These are phyloP conservation scores for Labeo calbasu DNA, from an alignment of 2,797 vertebrate species.

Conservation along the genomic window DNA sequence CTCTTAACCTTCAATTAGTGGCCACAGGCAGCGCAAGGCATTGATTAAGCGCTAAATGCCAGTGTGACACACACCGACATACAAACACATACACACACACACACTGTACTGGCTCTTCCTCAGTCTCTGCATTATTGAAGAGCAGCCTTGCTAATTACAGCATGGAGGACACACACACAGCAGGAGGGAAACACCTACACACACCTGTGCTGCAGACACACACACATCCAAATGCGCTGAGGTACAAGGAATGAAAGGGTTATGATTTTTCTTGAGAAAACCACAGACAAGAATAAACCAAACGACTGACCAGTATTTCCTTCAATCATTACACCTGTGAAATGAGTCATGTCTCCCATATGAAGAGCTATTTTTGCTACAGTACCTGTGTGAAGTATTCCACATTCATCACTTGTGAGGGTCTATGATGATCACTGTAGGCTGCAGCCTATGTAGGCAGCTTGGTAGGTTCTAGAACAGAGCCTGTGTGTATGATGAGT, in stretches of 20 bases:
- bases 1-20: conserved; percentile 84
- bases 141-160: conserved; percentile 62
- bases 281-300: background rate
- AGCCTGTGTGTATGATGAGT: background rate
- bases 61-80: conserved; percentile 65
- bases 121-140: conserved; percentile 66
- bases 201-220: conserved; percentile 55
- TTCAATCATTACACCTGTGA: background rate
- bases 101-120: conserved; percentile 54
- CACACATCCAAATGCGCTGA: background rate
- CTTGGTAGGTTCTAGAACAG: background rate
- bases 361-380: conserved; percentile 1
- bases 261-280: background rate
- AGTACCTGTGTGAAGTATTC: background rate
- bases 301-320: background rate
- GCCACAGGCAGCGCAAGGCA: conserved; percentile 75
- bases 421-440: background rate
- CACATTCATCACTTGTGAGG: background rate
- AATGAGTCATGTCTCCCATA: background rate
- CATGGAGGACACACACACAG: conserved; percentile 55
- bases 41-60: conserved; percentile 82
- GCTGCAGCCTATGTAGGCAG: background rate
- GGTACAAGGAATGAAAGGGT: background rate
- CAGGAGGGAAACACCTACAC: conserved; percentile 58
- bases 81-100: conserved; percentile 45